Evolutionary conservation across 2,797 vertebrate species (phyloP).

Genomic region (Meda fulgida): DNA sequence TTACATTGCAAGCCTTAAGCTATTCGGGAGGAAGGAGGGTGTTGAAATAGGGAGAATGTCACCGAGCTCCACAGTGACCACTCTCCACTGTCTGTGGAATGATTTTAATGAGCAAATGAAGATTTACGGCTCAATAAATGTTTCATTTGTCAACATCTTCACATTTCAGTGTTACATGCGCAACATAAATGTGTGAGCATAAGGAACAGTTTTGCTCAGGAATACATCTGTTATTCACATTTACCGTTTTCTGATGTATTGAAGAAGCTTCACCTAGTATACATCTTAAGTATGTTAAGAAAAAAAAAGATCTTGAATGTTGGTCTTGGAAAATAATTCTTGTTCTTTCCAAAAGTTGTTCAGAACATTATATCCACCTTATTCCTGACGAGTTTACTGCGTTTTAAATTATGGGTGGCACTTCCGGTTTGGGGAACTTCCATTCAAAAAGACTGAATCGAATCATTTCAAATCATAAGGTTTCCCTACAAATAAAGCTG

Average conservation of each 20-base stretch:
- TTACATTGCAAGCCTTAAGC: constrained; percentile 37
- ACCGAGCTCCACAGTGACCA: neutral
- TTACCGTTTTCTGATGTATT: neutral
- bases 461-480: too few species aligned
- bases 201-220: neutral
- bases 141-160: constrained; percentile 19
- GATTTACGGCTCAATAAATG: constrained; percentile 34
- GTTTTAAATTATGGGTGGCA: too few species aligned
- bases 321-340: neutral
- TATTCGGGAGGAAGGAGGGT: constrained; percentile 21
- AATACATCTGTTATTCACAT: neutral
- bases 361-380: neutral
- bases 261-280: neutral
- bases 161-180: constrained; percentile 2
- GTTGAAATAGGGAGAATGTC: constrained; percentile 52
- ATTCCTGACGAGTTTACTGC: too few species aligned
- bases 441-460: too few species aligned
- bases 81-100: constrained; percentile 25
- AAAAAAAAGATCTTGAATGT: neutral
- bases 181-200: neutral
- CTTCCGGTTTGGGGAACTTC: too few species aligned
- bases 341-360: neutral
- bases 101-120: neutral
- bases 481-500: too few species aligned
- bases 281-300: neutral